phyloP scores from a whole-genome alignment of 2,888 invertebrate genomes.

The Quadroppia sp. region DNA sequence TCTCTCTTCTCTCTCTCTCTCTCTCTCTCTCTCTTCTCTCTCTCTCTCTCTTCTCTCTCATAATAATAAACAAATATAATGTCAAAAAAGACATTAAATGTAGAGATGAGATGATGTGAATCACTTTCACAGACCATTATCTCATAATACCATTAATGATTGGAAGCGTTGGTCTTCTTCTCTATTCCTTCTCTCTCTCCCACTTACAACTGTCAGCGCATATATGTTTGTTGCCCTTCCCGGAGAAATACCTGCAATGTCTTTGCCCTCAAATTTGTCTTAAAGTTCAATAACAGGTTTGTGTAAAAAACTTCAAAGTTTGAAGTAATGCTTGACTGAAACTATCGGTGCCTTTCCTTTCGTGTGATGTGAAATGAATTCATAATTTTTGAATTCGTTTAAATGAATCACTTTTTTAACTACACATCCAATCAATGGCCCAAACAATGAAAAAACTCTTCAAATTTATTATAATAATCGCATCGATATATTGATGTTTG shows the following conservation, averaged over 20 bases:
- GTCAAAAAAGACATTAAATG: background rate
- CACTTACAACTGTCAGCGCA: background rate
- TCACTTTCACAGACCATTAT: constrained; percentile 33
- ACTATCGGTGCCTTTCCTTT: background rate
- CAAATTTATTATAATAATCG: background rate
- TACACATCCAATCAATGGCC: background rate
- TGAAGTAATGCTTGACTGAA: background rate
- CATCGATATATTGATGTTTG: background rate
- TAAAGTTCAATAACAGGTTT: constrained; percentile 33
- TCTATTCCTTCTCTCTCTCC: too few species aligned
- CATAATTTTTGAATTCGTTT: too few species aligned
- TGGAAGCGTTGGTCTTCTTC: background rate
- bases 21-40: too few species aligned
- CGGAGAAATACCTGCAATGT: constrained; percentile 18
- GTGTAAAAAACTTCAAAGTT: too few species aligned
- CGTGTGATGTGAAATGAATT: too few species aligned
- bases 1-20: too few species aligned
- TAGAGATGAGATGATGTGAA: background rate
- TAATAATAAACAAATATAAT: background rate
- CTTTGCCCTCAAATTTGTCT: constrained; percentile 31
- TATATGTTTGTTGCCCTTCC: constrained; percentile 25
- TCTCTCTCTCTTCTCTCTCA: too few species aligned
- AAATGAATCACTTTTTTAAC: background rate
- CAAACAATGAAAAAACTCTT: background rate
- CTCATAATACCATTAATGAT: background rate